phyloP scores from a whole-genome alignment of 2,888 invertebrate species.

The Globia sparganii region DNA sequence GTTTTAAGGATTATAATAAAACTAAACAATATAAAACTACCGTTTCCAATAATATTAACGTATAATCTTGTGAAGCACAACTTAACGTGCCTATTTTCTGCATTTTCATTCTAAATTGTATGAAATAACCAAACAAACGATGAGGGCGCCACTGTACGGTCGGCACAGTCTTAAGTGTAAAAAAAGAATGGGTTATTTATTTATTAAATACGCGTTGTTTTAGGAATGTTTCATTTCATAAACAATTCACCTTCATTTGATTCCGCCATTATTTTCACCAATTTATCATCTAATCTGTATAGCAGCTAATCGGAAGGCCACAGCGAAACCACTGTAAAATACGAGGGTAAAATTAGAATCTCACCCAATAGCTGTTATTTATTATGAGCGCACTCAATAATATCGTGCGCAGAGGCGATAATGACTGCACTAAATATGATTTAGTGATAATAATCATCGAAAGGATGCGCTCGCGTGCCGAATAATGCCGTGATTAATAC shows the following conservation, averaged over 20 bases:
- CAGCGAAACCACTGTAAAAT: conserved; percentile 70
- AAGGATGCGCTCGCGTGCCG: conserved; percentile 72
- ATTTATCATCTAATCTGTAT: conserved; percentile 68
- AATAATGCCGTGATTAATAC: conserved; percentile 69
- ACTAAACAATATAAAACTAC: no score
- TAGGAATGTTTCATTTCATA: background rate
- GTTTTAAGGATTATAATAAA: no score
- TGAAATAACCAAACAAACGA: no score
- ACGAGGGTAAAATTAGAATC: conserved; percentile 78
- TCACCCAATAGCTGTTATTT: conserved; percentile 76
- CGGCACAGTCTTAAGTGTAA: no score
- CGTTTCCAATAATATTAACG: no score
- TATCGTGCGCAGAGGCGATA: conserved; percentile 75
- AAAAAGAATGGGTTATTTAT: background rate
- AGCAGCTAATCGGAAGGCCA: conserved; percentile 65
- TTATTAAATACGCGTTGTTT: background rate
- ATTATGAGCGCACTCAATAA: conserved; percentile 74
- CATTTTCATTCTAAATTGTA: no score
- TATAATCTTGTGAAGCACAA: no score
- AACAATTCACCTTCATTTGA: conserved; percentile 1
- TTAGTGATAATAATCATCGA: conserved; percentile 79
- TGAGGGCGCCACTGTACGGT: no score
- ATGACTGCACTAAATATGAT: conserved; percentile 85
- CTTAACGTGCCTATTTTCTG: no score
- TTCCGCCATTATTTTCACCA: conserved; percentile 39